Evolutionary conservation across 1,140 invertebrate species (phyloP).

Genomic region (Cyrtorhinus lividipennis): DNA sequence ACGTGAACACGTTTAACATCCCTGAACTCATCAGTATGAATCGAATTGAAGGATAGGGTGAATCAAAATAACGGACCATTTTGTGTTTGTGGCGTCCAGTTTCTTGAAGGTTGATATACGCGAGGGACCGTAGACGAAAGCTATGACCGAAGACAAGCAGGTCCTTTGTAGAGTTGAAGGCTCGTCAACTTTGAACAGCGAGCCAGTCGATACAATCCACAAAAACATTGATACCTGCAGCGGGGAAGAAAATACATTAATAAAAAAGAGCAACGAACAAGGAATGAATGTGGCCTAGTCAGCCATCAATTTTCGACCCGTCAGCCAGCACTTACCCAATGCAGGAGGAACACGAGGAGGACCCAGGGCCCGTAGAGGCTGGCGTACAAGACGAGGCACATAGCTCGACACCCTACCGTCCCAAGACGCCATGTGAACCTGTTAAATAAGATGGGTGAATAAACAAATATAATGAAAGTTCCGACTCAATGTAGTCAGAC

Average conservation of each 20-base stretch:
- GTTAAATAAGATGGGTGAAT: too few relatives aligned
- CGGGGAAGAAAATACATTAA: background rate
- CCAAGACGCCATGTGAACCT: slow-evolving; percentile 70
- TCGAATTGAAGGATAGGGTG: slow-evolving; percentile 11
- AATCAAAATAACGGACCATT: slow-evolving; percentile 40
- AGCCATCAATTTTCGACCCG: background rate
- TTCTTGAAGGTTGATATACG: slow-evolving; percentile 78
- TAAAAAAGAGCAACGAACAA: background rate
- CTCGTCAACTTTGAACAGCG: background rate
- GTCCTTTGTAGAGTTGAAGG: background rate
- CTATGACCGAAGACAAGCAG: slow-evolving; percentile 37
- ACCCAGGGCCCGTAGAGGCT: slow-evolving; percentile 70
- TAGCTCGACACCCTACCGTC: slow-evolving; percentile 66
- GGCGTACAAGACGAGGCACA: slow-evolving; percentile 71
- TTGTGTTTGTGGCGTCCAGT: slow-evolving; percentile 55
- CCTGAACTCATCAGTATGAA: too few relatives aligned
- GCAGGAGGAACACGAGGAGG: slow-evolving; percentile 55
- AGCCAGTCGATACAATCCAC: slow-evolving; percentile 61
- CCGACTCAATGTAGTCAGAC: too few relatives aligned
- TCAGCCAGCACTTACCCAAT: slow-evolving; percentile 38
- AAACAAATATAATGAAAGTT: too few relatives aligned
- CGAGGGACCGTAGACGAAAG: slow-evolving; percentile 77
- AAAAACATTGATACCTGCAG: slow-evolving; percentile 60
- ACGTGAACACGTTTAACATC: slow-evolving; percentile 8
- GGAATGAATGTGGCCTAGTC: background rate